phyloP scores from a whole-genome alignment of 2,113 vertebrate genomes.

The Euleptes europaea region DNA sequence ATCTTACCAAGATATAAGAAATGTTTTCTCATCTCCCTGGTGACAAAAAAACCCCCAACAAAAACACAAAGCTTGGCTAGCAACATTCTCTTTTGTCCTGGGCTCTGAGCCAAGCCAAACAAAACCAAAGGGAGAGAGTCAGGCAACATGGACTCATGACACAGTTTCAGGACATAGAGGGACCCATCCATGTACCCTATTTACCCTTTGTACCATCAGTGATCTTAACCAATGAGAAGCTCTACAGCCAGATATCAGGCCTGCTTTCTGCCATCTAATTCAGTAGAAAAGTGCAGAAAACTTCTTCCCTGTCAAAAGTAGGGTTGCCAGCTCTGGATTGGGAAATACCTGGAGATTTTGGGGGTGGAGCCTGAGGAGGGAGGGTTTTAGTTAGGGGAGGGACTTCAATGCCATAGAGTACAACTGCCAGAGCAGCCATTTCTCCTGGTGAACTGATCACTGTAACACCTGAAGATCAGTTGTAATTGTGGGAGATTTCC shows the following conservation, averaged over 20 bases:
- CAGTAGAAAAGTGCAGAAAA: not conserved
- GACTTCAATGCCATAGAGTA: no score
- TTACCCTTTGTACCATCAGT: not conserved
- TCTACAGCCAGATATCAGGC: not conserved
- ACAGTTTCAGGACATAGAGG: not conserved
- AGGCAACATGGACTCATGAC: not conserved
- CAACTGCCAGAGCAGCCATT: no score
- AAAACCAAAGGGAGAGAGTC: not conserved
- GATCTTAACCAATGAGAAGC: not conserved
- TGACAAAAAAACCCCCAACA: not conserved
- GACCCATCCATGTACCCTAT: not conserved
- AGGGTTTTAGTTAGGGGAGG: no score
- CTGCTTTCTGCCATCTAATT: not conserved
- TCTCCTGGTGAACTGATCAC: no score
- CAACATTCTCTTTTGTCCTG: not conserved
- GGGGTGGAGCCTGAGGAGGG: no score
- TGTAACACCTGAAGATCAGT: no score
- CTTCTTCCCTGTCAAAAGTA: not conserved
- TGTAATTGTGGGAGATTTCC: no score
- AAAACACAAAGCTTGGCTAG: not conserved
- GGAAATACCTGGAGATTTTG: no score
- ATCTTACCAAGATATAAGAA: not conserved
- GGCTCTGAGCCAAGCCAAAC: not conserved
- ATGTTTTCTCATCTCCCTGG: not conserved
- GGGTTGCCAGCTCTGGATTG: not conserved